Base-by-base conservation (phyloP, 23 tunicate species). In the Clavelina lepadiformis region DNA sequence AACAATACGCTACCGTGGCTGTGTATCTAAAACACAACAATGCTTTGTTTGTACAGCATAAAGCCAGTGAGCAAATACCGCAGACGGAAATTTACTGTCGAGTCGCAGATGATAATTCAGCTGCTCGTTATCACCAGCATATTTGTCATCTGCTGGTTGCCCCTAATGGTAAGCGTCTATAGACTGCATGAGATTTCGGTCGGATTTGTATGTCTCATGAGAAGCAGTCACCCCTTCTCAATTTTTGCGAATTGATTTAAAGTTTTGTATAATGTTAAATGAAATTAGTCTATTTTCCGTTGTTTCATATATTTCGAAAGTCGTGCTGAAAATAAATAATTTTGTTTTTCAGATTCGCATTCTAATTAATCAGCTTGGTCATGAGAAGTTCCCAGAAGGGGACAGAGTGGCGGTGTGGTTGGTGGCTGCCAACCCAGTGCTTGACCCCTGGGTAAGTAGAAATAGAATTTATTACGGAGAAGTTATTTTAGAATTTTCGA, bases 91-190 rank as follows among this genome's bases (percentile, higher is more conserved):
- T 15, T 30, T 31, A 20, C 47, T n/a, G 47, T 57, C 3, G 91
- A 82, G 56, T 52, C 75, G n/a, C 91, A 82, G 35, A 82, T 82
- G 91, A 82, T 82, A n/a, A 74, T 82, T 33, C 91, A 82, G 38
- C 66, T 82, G 0, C 63, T 74, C 15, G 71, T 51, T 28, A 82
- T 82, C 20, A 82, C 91, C 0, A 37, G 37, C 33, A 82, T 82
- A 31, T 82, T 53, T 34, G 52, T 68, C 4, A 27, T 68, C 7
- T 82, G 91, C 32, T 82, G 91, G 91, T 28, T 74, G 31, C 91
- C 91, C 1, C 63, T 82, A 21, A 50, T 82, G 81, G 91, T 82
- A 74, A 73, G 70, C 1, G n/a, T n/a, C n/a, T n/a, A n/a, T n/a
- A n/a, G n/a, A n/a, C n/a, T n/a, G n/a, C n/a, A n/a, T n/a, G n/a